A percentile compares a stretch with the other conserved stretches of the same genome.
Conservation (phyloP, 2,797 vertebrate species). For the Rhinoraja longicauda region DNA sequence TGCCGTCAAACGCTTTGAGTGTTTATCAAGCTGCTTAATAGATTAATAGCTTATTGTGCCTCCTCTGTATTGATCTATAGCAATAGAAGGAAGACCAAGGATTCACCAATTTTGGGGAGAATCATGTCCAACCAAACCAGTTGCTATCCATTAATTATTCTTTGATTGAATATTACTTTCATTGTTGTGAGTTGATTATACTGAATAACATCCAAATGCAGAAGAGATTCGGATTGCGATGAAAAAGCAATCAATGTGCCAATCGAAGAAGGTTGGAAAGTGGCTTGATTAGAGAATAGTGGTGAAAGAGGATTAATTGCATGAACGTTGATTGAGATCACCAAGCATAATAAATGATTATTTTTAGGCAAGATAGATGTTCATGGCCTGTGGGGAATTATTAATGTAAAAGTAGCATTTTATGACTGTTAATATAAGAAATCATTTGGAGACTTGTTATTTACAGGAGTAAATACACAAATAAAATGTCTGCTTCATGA, state of each 20-base stretch:
- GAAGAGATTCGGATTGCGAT: background rate
- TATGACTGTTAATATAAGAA: background rate
- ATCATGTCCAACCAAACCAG: background rate
- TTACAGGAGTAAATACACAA: background rate
- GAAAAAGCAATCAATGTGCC: background rate
- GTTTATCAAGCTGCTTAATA: no score
- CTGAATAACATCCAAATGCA: background rate
- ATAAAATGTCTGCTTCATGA: background rate
- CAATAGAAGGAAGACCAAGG: background rate
- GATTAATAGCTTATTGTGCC: no score
- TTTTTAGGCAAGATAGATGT: background rate
- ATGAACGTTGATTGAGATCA: conserved; percentile 18
- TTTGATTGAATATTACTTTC: background rate
- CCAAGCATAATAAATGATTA: background rate
- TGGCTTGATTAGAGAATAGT: background rate
- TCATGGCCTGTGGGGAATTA: background rate
- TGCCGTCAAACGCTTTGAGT: no score
- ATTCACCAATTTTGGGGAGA: background rate
- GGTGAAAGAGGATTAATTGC: background rate
- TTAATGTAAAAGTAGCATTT: background rate
- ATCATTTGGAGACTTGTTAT: no score
- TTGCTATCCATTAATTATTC: background rate
- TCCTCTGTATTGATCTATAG: background rate
- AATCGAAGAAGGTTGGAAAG: background rate
- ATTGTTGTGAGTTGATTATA: background rate